These are phyloP conservation scores for Apodemia duryi DNA, from an alignment of 2,888 invertebrate species.

Conservation along the genomic window DNA sequence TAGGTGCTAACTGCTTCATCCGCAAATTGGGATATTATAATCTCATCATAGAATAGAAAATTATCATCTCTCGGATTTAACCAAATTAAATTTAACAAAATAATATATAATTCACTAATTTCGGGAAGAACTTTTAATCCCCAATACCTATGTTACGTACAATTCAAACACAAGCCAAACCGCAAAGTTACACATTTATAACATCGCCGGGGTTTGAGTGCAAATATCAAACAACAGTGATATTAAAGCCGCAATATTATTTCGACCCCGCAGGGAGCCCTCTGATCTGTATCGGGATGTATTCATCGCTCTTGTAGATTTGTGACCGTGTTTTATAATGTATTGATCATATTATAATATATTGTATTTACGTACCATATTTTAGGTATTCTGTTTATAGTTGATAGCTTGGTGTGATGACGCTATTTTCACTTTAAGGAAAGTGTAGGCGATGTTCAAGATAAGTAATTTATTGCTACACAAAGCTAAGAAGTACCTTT, in stretches of 20 bases:
- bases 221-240: conserved; percentile 11
- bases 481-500: too few species aligned
- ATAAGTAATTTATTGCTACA: too few species aligned
- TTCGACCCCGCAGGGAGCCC: not conserved
- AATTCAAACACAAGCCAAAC: not conserved
- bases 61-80: too few species aligned
- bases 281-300: conserved; percentile 6
- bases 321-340: not conserved
- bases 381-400: too few species aligned
- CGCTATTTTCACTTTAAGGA: too few species aligned
- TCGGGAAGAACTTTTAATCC: not conserved
- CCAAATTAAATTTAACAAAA: too few species aligned
- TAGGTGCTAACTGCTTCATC: not conserved
- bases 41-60: too few species aligned
- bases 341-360: too few species aligned
- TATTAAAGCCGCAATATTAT: conserved; percentile 6
- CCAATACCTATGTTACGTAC: not conserved
- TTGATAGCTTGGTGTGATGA: too few species aligned
- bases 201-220: not conserved
- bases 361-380: too few species aligned
- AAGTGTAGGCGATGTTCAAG: too few species aligned
- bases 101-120: not conserved
- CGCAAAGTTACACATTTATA: not conserved
- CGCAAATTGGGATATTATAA: too few species aligned
- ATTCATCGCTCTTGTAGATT: not conserved